Base-by-base conservation (phyloP, 2,888 invertebrate genomes). In the Acanthosepion pharaonis region DNA sequence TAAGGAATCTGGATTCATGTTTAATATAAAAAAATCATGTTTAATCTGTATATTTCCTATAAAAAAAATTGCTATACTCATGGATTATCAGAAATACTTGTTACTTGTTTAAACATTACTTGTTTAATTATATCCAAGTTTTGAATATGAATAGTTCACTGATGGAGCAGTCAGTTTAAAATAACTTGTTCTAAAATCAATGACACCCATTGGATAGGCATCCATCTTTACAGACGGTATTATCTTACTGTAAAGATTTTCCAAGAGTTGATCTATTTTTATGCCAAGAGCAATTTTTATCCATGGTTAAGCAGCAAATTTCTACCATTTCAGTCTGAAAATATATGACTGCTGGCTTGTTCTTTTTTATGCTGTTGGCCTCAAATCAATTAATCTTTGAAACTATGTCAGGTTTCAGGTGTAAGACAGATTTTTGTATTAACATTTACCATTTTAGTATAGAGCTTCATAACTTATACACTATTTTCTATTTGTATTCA, bases 391-490 rank as follows among this genome's bases (percentile, higher is more conserved):
- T 78, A 78, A 78, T 78, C 78, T n/a, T 78, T 78, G 11, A 15
- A 78, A 78, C n/a, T 78, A 78, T 78, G n/a, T 78, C 78, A n/a
- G 78, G 33, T 78, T 78, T 78, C 78, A 78, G n/a, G n/a, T 78
- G 28, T 9, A 28, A 78, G 28, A 8, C 78, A n/a, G 78, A 78
- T 78, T n/a, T 28, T n/a, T n/a, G n/a, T 11, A 33, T n/a, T 18
- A 78, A 33, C 78, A 78, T 33, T 78, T 78, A 59, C 59, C 23
- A 23, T 23, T 5, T n/a, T n/a, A 78, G n/a, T 0, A 78, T 11
- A 78, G 11, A 78, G n/a, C 28, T n/a, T n/a, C 2, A 78, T 33
- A 33, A 1, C 33, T n/a, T n/a, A n/a, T n/a, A 4, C n/a, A 9
- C n/a, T 15, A n/a, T 18, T n/a, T 20, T 9, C 9, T 28, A n/a